phyloP scores from a whole-genome alignment of 2,797 vertebrate species.

The Sebastolobus alascanus region DNA sequence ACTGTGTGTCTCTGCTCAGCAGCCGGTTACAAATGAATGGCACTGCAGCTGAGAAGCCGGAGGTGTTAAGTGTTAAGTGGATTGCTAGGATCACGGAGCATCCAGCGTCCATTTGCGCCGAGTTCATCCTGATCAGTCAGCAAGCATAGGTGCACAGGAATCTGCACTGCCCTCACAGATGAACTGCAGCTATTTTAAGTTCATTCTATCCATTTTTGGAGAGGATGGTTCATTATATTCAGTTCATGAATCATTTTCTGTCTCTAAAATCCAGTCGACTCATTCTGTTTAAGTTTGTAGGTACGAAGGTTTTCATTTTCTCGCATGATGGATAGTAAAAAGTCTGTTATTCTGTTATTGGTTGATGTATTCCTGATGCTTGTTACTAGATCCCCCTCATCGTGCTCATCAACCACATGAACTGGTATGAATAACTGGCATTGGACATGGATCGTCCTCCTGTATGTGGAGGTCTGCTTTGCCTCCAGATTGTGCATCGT shows the following conservation, averaged over 20 bases:
- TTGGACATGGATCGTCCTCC: not conserved
- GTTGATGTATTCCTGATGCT: not conserved
- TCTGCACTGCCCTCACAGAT: not conserved
- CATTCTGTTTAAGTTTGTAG: not conserved
- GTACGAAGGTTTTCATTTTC: not conserved
- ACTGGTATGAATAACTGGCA: not conserved
- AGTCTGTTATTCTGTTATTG: not conserved
- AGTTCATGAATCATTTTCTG: not conserved
- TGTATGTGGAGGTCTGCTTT: not conserved
- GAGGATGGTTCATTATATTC: not conserved
- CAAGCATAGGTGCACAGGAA: constrained; percentile 1
- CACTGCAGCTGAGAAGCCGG: constrained; percentile 60
- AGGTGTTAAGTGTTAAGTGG: constrained; percentile 54
- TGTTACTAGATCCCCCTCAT: not conserved
- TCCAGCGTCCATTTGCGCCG: not conserved
- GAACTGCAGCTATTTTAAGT: constrained; percentile 17
- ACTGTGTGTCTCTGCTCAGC: constrained; percentile 46
- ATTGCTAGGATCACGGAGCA: constrained; percentile 26
- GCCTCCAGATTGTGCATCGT: constrained; percentile 8
- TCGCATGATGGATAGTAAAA: not conserved
- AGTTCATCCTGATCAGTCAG: constrained; percentile 38
- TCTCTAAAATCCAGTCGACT: not conserved
- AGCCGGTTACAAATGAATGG: constrained; percentile 35
- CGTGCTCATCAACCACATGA: constrained; percentile 11
- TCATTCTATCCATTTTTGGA: not conserved